Evolutionary conservation across 2,797 vertebrate species (phyloP).

Genomic region (Lutra lutra): DNA sequence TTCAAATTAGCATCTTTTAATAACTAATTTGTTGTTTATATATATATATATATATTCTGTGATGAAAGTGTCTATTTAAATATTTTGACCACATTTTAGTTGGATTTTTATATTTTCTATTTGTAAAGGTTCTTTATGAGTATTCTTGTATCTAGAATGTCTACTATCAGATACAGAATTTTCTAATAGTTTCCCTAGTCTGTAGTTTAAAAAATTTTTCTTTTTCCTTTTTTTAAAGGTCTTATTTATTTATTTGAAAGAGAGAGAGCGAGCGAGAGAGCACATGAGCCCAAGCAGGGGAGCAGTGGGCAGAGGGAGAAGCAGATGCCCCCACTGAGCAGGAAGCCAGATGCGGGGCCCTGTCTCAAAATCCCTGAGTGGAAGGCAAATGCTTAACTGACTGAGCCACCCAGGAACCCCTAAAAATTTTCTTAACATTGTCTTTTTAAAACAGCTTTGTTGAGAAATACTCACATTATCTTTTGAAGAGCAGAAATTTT

Average conservation of each 20-base stretch:
- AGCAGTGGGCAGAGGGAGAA: too few relatives aligned
- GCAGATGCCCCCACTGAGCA: too few relatives aligned
- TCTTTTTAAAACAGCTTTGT: neutral
- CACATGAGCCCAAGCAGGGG: too few relatives aligned
- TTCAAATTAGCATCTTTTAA: slow-evolving; percentile 23
- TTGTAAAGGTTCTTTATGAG: neutral
- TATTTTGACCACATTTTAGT: neutral
- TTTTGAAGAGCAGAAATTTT: neutral
- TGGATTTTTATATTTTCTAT: slow-evolving; percentile 12
- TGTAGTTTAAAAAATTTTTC: neutral
- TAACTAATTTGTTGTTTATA: neutral
- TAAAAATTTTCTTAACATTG: neutral
- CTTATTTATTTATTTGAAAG: too few relatives aligned
- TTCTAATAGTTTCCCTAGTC: slow-evolving; percentile 15
- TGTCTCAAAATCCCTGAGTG: too few relatives aligned
- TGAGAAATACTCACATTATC: neutral
- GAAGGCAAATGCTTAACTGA: too few relatives aligned
- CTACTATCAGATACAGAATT: slow-evolving; percentile 10
- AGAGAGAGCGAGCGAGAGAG: too few relatives aligned
- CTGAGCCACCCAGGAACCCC: too few relatives aligned
- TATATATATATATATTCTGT: neutral
- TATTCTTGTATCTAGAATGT: neutral
- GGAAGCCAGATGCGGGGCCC: too few relatives aligned
- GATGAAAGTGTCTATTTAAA: slow-evolving; percentile 9
- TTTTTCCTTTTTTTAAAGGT: too few relatives aligned